Conservation (phyloP, 1,140 invertebrate species). For the Capitella teleta region DNA sequence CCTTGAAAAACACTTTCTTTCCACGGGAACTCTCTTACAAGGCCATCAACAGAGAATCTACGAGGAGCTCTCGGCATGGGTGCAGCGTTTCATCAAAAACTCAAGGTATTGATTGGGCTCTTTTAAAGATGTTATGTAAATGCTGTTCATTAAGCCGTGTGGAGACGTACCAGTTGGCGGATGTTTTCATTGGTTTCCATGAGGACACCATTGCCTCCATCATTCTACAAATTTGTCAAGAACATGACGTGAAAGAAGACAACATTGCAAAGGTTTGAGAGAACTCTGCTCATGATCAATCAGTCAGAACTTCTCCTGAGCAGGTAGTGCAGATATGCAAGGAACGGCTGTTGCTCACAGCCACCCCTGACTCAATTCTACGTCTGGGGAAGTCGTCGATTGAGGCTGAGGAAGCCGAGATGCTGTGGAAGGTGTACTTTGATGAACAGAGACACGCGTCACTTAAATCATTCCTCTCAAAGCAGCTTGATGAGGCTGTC, state of each 20-base stretch:
- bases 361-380: constrained; percentile 20
- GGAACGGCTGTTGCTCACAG: constrained; percentile 19
- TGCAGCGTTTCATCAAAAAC: background rate
- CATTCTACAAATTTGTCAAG: constrained; percentile 18
- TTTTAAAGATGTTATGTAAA: background rate
- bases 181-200: constrained; percentile 28
- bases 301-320: background rate
- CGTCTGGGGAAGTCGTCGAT: constrained; percentile 13
- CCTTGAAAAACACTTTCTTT: constrained; percentile 33
- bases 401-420: background rate
- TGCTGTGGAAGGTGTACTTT: constrained; percentile 19
- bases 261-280: no score
- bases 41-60: background rate
- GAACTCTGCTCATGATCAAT: no score
- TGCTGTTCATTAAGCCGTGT: background rate
- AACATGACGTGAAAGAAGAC: no score
- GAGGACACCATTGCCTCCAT: constrained; percentile 25
- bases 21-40: constrained; percentile 23
- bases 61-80: background rate
- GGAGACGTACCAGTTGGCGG: background rate
- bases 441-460: constrained; percentile 24
- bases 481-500: background rate
- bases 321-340: constrained; percentile 15
- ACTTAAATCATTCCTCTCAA: constrained; percentile 18
- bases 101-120: background rate